phyloP scores from a whole-genome alignment of 1,140 invertebrate genomes.

The Leptopilina clavipes region DNA sequence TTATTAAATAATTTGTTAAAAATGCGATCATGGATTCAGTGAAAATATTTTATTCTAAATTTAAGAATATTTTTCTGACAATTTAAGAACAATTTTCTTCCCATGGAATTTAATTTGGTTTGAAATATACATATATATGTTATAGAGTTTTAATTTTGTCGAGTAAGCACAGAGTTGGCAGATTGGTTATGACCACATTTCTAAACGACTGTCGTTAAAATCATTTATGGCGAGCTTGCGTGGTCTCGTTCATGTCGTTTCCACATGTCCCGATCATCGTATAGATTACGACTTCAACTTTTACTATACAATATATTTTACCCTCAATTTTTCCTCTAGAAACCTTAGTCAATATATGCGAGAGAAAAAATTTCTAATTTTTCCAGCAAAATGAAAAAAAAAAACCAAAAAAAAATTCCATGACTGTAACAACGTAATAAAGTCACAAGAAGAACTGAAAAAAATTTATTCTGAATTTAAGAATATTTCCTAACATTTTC shows the following conservation, averaged over 20 bases:
- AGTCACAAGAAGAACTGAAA: too few relatives aligned
- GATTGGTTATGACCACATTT: constrained; percentile 5
- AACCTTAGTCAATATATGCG: neutral
- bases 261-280: constrained; percentile 22
- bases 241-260: constrained; percentile 35
- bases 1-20: too few relatives aligned
- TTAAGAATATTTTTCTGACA: too few relatives aligned
- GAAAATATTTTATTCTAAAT: too few relatives aligned
- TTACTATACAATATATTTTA: constrained; percentile 1
- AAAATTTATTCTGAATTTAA: too few relatives aligned
- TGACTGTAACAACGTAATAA: too few relatives aligned
- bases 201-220: constrained; percentile 35
- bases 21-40: too few relatives aligned
- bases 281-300: constrained; percentile 35
- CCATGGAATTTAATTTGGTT: too few relatives aligned
- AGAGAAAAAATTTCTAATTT: too few relatives aligned
- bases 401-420: neutral
- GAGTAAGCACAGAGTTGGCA: neutral
- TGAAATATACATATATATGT: neutral
- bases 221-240: constrained; percentile 37
- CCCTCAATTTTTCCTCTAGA: neutral
- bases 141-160: neutral
- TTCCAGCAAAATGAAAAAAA: neutral
- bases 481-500: too few relatives aligned
- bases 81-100: too few relatives aligned